Evolutionary conservation across 2,888 invertebrate genomes (phyloP).

Genomic region (Spodoptera picta): DNA sequence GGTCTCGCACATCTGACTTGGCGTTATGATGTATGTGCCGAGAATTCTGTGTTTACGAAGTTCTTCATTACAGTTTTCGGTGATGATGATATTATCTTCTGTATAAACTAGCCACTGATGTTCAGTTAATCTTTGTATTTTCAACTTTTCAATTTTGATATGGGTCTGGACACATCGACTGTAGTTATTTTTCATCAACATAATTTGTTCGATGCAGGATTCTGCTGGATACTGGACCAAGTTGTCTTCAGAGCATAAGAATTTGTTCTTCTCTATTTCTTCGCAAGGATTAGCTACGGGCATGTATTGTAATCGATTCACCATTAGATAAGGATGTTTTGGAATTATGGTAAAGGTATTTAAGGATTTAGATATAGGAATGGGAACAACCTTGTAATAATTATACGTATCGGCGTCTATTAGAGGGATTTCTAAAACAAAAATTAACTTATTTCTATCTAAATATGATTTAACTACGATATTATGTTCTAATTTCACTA

Average conservation of each 20-base stretch:
- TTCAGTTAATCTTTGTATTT: background rate
- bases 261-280: conserved; percentile 1
- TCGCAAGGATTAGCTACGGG: conserved; percentile 4
- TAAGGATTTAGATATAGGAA: conserved; percentile 9
- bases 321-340: conserved; percentile 26
- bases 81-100: background rate
- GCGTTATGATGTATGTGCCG: conserved; percentile 4
- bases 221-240: conserved; percentile 1
- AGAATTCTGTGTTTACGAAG: conserved; percentile 1
- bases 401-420: conserved; percentile 18
- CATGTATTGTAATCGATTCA: conserved; percentile 26
- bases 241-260: conserved; percentile 3
- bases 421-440: conserved; percentile 5
- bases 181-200: conserved; percentile 15
- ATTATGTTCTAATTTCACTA: conserved; percentile 4
- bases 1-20: conserved; percentile 2
- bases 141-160: conserved; percentile 1
- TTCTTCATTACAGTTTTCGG: conserved; percentile 4
- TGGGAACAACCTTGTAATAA: conserved; percentile 24
- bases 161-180: background rate
- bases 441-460: conserved; percentile 3
- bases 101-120: background rate
- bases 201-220: conserved; percentile 31
- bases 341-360: conserved; percentile 30
- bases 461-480: conserved; percentile 5